Evolutionary conservation across 2,113 vertebrate species (phyloP).

Genomic region (Solea senegalensis): DNA sequence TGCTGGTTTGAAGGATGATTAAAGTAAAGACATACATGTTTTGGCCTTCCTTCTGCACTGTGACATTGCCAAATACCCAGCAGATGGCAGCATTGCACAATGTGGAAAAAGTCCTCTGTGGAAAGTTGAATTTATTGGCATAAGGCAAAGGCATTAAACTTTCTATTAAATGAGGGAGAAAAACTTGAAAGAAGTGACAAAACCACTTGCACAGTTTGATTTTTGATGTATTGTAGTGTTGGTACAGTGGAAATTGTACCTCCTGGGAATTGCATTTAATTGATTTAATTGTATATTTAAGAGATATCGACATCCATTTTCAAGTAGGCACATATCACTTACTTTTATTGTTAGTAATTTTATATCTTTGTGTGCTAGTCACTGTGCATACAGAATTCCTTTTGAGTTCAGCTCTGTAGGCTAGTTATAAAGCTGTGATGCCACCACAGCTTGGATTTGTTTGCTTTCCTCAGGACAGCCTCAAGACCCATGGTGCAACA

Average conservation of each 20-base stretch:
- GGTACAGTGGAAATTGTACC: too few species aligned
- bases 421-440: constrained; percentile 7
- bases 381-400: background rate
- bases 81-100: constrained; percentile 65
- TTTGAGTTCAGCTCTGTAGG: background rate
- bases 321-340: background rate
- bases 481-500: background rate
- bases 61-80: constrained; percentile 35
- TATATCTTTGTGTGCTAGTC: background rate
- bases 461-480: constrained; percentile 3
- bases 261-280: too few species aligned
- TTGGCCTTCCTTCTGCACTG: background rate
- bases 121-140: background rate
- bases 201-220: too few species aligned
- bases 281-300: too few species aligned
- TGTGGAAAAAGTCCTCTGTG: background rate
- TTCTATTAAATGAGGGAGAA: too few species aligned
- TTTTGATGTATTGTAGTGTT: too few species aligned
- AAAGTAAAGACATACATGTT: too few species aligned
- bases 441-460: constrained; percentile 1
- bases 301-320: too few species aligned
- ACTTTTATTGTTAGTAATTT: background rate
- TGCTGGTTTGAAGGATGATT: too few species aligned
- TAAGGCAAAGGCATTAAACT: background rate
- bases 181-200: too few species aligned